Evolutionary conservation across 2,113 vertebrate genomes (phyloP), one percentile per base, ranked within the genome.

Genomic region (Corythaixoides concolor): DNA sequence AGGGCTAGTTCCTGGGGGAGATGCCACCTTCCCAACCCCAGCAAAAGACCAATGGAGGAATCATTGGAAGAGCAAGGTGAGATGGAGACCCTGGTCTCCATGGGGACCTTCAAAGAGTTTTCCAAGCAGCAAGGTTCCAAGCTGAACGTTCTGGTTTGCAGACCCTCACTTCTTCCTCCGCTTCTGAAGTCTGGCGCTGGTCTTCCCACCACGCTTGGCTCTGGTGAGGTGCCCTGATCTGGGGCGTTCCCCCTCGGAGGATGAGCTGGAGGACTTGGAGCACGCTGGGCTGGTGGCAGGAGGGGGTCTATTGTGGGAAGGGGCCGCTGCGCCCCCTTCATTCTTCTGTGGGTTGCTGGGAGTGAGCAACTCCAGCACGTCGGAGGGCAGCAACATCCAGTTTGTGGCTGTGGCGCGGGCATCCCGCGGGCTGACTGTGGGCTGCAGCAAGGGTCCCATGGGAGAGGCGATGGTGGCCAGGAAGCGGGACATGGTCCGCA

Each of bases 391-490:
- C 0, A 22, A 88, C 11, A 15, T 24, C 64, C 90, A 84, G 26
- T 67, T 37, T 27, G 8, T 0, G 1, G 41, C 63, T 24, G 52
- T 0, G 0, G 41, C 9, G 5, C 10, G 8, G 10, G 27, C 13
- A 27, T 64, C 15, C 75, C 3, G 10, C 3, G 22, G 16, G 69
- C 6, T 19, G 35, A 12, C 55, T 39, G 15, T 0, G 0, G 66
- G 39, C 50, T 88, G 83, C 45, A 85, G 55, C 66, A 60, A 39
- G 4, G 70, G 72, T 19, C 7, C 45, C 56, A 89, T 3, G 7
- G 70, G 16, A 15, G 84, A 82, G 60, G 60, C 4, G 2, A 91
- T 45, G 22, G 66, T 74, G 56, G 62, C 74, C 75, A 93, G 52
- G 55, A 93, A 85, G 26, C 1, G 5, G 56, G 87, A 64, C 60